Conservation (phyloP, 2,888 invertebrate genomes). For the Chrysina gloriosa region DNA sequence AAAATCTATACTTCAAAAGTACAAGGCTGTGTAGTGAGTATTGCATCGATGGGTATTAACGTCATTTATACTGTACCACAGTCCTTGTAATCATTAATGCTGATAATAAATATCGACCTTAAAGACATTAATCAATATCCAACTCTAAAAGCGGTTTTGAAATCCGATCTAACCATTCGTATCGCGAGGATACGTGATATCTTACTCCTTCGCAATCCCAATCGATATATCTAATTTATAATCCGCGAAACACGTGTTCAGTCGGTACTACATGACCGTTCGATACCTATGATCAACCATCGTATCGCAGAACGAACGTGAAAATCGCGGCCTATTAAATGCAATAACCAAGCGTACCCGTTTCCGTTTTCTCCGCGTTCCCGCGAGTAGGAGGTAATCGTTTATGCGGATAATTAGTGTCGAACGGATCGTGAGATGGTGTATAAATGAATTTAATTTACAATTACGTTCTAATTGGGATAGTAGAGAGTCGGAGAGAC, state of each 20-base stretch:
- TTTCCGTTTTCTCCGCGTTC: slow-evolving; percentile 1
- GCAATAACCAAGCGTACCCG: neutral
- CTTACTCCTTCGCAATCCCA: neutral
- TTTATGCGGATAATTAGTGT: slow-evolving; percentile 17
- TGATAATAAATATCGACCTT: too few species aligned
- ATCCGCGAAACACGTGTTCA: neutral
- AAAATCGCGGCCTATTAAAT: neutral
- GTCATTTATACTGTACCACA: too few species aligned
- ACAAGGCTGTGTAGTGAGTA: too few species aligned
- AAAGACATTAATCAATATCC: too few species aligned
- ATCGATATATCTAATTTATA: neutral
- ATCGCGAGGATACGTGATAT: neutral
- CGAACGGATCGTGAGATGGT: slow-evolving; percentile 10
- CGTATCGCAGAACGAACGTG: neutral
- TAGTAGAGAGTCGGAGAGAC: neutral
- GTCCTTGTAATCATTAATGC: too few species aligned
- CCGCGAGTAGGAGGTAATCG: neutral
- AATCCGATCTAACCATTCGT: neutral
- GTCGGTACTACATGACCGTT: neutral
- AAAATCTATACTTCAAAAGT: too few species aligned
- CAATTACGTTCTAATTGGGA: slow-evolving; percentile 39
- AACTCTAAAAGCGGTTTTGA: too few species aligned
- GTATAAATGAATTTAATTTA: slow-evolving; percentile 40
- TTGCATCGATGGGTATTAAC: too few species aligned
- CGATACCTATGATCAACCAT: neutral